Percentiles rank a stretch among this genome's conserved stretches.
Evolutionary conservation across 2,888 invertebrate species (phyloP).

Genomic region (Lamellibrachia satsuma): DNA sequence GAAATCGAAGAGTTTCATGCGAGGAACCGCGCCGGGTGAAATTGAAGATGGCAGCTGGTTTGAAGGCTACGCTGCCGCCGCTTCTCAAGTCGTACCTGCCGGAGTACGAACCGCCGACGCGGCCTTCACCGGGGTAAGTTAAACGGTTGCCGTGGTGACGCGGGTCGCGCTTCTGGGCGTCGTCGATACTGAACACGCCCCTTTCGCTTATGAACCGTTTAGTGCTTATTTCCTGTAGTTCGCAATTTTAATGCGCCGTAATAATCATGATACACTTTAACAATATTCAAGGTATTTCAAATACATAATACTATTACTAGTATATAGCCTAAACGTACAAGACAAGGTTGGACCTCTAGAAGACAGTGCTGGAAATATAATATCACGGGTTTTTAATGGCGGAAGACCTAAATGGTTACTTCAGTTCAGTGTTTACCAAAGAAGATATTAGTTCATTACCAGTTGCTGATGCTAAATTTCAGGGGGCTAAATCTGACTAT

Average conservation of each 20-base stretch:
- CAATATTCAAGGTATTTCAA: no score
- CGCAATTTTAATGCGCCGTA: neutral
- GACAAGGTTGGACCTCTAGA: no score
- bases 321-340: no score
- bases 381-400: no score
- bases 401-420: no score
- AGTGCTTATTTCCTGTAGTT: neutral
- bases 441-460: no score
- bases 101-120: neutral
- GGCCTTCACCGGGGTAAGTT: neutral
- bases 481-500: no score
- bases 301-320: no score
- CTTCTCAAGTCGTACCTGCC: neutral
- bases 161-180: neutral
- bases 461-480: no score
- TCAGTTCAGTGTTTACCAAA: no score
- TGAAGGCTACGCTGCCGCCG: neutral
- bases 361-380: no score
- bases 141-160: slow-evolving; percentile 7
- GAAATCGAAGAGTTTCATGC: neutral
- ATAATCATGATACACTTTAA: neutral
- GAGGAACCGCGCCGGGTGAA: slow-evolving; percentile 1
- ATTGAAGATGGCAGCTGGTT: neutral
- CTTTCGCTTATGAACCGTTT: neutral
- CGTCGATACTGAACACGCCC: neutral